Evolutionary conservation across 2,797 vertebrate species (phyloP), one percentile per base, ranked within the genome.

Genomic region (Tragopan temminckii): DNA sequence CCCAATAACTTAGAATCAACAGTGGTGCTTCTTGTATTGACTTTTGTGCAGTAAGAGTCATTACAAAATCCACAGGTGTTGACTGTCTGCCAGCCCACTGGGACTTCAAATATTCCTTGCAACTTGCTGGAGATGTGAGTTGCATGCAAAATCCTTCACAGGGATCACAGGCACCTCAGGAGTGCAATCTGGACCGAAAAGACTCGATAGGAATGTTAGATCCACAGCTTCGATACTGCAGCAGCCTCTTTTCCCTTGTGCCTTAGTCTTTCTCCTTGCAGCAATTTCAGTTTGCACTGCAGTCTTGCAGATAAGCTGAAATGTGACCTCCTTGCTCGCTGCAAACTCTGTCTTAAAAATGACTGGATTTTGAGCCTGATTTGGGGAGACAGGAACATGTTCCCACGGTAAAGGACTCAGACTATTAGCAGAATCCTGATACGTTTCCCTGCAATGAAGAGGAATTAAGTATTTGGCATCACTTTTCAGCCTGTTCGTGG

Each of bases 221-320:
- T 78, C 29, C 43, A 29, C 70, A 45, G 69, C 76, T 85, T 69
- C 3, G 0, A 1, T 55, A 46, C 64, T 91, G 90, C 90, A 82
- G 90, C 84, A 91, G n/a, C 77, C 67, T 80, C 63, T 84, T 75
- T 40, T 76, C 64, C 87, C 59, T 24, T 45, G 75, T 87, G 83
- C 70, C 85, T 48, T 74, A 13, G 46, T 61, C 45, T 45, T 71
- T 79, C 92, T 82, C 86, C 62, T 86, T 75, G 72, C 89, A 95
- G 92, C 70, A 85, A 1, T 92, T 94, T 81, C 75, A 43, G 80
- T 87, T 76, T 55, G 87, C 83, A 48, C 94, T 74, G 92, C 88
- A 80, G 83, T 88, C 86, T 17, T 82, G 90, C 78, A 88, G 74
- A 93, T 81, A 83, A 84, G 64, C 87, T 93, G 82, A 90, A 95